Conservation (phyloP, 1,140 invertebrate genomes). For the Anastrepha ludens region DNA sequence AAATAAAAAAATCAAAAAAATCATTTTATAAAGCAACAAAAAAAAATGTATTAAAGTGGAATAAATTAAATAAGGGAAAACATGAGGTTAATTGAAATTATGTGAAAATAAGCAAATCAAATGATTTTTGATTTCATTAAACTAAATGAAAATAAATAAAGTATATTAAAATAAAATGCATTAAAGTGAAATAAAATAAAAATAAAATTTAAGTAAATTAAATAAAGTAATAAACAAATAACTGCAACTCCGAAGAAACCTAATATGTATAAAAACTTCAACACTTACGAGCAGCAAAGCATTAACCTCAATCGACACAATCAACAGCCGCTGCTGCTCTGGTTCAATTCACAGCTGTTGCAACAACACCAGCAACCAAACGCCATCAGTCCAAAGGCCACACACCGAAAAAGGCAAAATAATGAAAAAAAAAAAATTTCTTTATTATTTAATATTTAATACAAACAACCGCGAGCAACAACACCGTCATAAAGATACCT, state of each 20-base stretch:
- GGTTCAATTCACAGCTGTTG: slow-evolving; percentile 20
- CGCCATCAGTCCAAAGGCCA: not conserved
- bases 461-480: slow-evolving; percentile 32
- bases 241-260: not conserved
- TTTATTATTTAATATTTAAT: slow-evolving; percentile 53
- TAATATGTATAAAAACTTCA: not conserved
- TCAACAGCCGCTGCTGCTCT: not conserved
- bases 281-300: slow-evolving; percentile 15
- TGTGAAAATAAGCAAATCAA: no score
- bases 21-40: no score
- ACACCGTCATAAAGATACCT: not conserved
- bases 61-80: no score
- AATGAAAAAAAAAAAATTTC: slow-evolving; percentile 6
- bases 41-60: no score
- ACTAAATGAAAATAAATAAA: no score
- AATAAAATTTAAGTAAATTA: no score
- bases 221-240: no score
- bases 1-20: no score
- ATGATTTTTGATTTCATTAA: no score
- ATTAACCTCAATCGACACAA: slow-evolving; percentile 49
- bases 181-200: no score
- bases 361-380: slow-evolving; percentile 6
- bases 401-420: not conserved
- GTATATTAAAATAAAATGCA: no score
- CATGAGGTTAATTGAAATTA: no score